Conservation (phyloP, 2,113 vertebrate genomes). For the Pholis gunnellus region DNA sequence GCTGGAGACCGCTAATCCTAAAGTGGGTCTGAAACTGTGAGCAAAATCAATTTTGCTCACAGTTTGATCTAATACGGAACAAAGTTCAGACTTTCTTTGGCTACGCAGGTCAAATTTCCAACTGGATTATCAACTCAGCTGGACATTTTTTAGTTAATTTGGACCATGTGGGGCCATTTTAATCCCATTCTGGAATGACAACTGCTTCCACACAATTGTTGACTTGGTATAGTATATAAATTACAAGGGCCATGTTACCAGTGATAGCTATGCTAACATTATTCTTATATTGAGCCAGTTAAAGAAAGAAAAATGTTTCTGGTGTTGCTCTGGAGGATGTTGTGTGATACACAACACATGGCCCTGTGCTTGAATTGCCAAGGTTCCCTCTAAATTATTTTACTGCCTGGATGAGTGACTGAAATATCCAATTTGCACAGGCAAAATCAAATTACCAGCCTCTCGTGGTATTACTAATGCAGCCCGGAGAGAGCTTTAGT, state of each 20-base stretch:
- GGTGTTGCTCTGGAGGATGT: neutral
- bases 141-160: constrained; percentile 14
- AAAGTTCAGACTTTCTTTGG: constrained; percentile 28
- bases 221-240: neutral
- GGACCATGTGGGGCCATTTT: constrained; percentile 25
- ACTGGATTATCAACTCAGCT: constrained; percentile 31
- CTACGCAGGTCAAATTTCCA: constrained; percentile 10
- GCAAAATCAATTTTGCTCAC: neutral
- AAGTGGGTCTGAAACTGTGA: constrained; percentile 8
- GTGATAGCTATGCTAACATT: neutral
- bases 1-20: constrained; percentile 4
- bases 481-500: constrained; percentile 39
- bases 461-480: constrained; percentile 54
- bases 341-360: constrained; percentile 15
- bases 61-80: constrained; percentile 16
- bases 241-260: constrained; percentile 7
- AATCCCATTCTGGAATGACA: constrained; percentile 22
- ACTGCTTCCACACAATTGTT: constrained; percentile 12
- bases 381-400: constrained; percentile 60
- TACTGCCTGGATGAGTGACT: constrained; percentile 51
- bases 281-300: neutral
- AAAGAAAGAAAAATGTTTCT: neutral
- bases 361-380: constrained; percentile 31
- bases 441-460: constrained; percentile 64
- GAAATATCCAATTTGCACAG: constrained; percentile 64